Percentiles rank a stretch among this genome's conserved stretches.
These are phyloP conservation scores for Anthoscopus minutus DNA, from an alignment of 2,113 vertebrate genomes.

Conservation along the genomic window DNA sequence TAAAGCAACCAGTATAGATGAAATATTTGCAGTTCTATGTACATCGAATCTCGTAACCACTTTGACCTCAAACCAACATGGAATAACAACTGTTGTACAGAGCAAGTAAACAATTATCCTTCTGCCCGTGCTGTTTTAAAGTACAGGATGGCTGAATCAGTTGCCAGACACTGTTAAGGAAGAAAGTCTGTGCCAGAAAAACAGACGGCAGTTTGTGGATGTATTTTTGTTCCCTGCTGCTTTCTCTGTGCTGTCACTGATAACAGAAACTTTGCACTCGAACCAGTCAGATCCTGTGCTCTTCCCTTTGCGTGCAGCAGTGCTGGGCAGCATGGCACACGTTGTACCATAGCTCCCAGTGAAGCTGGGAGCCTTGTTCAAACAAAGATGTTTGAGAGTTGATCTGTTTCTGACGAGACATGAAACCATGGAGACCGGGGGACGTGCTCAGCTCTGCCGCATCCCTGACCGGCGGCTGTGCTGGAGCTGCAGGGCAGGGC, in stretches of 20 bases:
- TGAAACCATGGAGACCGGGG: slow-evolving; percentile 31
- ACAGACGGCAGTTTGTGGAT: background rate
- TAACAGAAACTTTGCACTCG: background rate
- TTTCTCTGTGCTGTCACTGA: background rate
- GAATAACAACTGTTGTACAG: background rate
- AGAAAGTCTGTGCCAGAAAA: background rate
- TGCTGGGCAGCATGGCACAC: background rate
- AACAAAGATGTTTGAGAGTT: background rate
- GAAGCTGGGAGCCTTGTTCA: background rate
- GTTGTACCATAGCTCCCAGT: background rate
- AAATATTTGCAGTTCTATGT: background rate
- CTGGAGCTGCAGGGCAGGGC: background rate
- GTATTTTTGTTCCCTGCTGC: background rate
- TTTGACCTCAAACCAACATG: background rate
- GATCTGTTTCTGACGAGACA: background rate
- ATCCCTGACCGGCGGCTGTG: background rate
- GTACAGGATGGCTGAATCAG: background rate
- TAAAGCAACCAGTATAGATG: background rate
- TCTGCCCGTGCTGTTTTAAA: background rate
- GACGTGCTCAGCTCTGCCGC: background rate
- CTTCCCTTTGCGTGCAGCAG: background rate
- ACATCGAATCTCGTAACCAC: background rate
- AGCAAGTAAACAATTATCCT: background rate
- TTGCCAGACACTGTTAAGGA: background rate
- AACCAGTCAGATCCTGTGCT: background rate